phyloP scores from a whole-genome alignment of 2,888 invertebrate species.

The Eubasilissa splendida region DNA sequence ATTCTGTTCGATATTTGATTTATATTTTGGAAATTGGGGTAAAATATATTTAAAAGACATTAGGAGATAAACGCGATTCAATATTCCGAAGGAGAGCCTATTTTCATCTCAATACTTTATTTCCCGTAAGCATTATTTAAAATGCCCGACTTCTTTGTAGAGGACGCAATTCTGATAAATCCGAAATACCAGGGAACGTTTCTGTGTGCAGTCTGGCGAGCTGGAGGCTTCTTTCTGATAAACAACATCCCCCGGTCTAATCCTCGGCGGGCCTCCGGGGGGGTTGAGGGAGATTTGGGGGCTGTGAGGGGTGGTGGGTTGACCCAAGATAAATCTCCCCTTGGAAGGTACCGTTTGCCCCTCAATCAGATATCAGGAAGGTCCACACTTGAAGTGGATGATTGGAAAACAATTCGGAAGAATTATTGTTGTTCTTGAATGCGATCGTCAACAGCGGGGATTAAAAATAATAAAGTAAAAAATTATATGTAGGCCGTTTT shows the following conservation, averaged over 20 bases:
- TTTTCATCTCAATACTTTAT: too few relatives aligned
- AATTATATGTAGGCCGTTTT: too few relatives aligned
- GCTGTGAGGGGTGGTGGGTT: slow-evolving; percentile 8
- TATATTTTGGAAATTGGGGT: too few relatives aligned
- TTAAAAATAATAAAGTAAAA: too few relatives aligned
- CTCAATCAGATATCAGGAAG: slow-evolving; percentile 18
- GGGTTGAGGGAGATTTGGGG: not conserved
- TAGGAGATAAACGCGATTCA: too few relatives aligned
- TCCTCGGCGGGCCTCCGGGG: not conserved
- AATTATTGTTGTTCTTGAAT: not conserved
- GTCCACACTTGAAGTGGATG: slow-evolving; percentile 16
- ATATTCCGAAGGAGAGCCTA: too few relatives aligned
- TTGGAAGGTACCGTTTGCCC: slow-evolving; percentile 16
- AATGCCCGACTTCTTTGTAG: not conserved
- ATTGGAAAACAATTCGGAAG: not conserved
- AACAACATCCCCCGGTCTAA: slow-evolving; percentile 22
- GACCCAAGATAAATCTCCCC: slow-evolving; percentile 6
- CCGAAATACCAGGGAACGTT: slow-evolving; percentile 3
- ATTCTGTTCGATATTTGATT: too few relatives aligned
- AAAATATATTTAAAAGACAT: too few relatives aligned
- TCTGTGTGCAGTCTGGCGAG: slow-evolving; percentile 7
- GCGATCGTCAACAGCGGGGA: too few relatives aligned
- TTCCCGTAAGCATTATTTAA: slow-evolving; percentile 1
- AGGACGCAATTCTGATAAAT: slow-evolving; percentile 10
- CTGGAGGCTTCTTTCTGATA: slow-evolving; percentile 21